A percentile compares a stretch with the other conserved stretches of the same genome.
Conservation (phyloP, 2,113 vertebrate species). For the Mugil cephalus region DNA sequence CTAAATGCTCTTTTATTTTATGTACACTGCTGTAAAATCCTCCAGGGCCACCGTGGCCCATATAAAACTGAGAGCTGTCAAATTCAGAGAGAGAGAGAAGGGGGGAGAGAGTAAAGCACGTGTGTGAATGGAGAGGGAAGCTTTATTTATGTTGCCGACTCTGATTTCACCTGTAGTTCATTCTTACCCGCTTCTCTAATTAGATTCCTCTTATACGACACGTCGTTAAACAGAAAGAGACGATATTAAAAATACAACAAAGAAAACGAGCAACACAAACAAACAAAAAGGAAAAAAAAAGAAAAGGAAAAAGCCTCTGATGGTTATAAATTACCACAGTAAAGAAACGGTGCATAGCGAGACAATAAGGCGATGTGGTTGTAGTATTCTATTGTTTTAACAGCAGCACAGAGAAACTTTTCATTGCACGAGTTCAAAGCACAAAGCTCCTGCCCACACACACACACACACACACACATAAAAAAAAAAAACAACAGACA, state of each 20-base stretch:
- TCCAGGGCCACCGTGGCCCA: constrained; percentile 71
- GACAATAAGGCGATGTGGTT: not conserved
- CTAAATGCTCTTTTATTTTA: constrained; percentile 80
- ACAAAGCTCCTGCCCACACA: constrained; percentile 39
- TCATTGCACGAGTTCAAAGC: constrained; percentile 58
- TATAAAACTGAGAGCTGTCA: constrained; percentile 75
- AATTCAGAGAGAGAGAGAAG: constrained; percentile 40
- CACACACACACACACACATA: constrained; percentile 35
- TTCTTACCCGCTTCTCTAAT: not conserved
- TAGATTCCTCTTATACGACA: not conserved
- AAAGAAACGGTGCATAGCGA: not conserved
- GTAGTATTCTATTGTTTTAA: constrained; percentile 31
- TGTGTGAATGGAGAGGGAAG: constrained; percentile 59
- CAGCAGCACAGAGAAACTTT: constrained; percentile 48
- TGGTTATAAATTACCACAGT: constrained; percentile 8
- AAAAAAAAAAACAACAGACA: constrained; percentile 13
- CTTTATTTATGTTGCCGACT: constrained; percentile 67
- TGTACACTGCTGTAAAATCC: constrained; percentile 73
- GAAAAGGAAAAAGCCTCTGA: not conserved
- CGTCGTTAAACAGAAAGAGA: not conserved
- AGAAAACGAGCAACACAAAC: constrained; percentile 5
- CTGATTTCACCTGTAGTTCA: constrained; percentile 32
- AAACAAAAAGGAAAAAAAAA: too few species aligned
- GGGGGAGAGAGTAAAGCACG: constrained; percentile 7
- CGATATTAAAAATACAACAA: constrained; percentile 23